Evolutionary conservation across 2,888 invertebrate genomes (phyloP).

Genomic region (Brachyptera risi): DNA sequence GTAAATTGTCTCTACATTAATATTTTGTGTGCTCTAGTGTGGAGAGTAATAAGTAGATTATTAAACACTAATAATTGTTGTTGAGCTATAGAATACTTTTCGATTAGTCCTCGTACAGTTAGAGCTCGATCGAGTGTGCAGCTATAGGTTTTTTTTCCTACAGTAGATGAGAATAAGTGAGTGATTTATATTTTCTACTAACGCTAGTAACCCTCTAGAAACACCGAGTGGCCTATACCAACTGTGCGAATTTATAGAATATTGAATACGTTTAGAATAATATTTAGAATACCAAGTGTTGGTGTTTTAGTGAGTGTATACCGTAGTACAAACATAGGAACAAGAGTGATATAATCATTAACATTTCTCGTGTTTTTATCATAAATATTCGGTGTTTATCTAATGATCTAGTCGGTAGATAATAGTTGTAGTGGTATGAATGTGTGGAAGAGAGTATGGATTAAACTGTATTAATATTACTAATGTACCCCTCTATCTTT

Average conservation of each 20-base stretch:
- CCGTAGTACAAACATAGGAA: too few relatives aligned
- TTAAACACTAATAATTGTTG: background rate
- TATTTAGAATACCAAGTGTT: slow-evolving; percentile 7
- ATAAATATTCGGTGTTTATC: slow-evolving; percentile 16
- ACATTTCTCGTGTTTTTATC: slow-evolving; percentile 12
- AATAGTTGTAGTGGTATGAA: background rate
- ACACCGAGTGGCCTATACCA: background rate
- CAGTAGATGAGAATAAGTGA: slow-evolving; percentile 3
- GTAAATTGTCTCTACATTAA: slow-evolving; percentile 28
- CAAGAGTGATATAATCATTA: too few relatives aligned
- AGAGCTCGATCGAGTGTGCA: too few relatives aligned
- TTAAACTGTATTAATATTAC: slow-evolving; percentile 20
- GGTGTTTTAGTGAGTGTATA: background rate
- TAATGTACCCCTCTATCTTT: slow-evolving; percentile 17
- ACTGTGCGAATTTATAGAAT: slow-evolving; percentile 7
- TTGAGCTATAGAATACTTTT: slow-evolving; percentile 1
- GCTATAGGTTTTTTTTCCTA: background rate
- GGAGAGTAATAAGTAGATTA: slow-evolving; percentile 24
- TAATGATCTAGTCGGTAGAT: slow-evolving; percentile 22
- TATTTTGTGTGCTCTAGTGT: slow-evolving; percentile 27
- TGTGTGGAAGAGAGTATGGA: slow-evolving; percentile 20
- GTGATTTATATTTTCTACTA: slow-evolving; percentile 17
- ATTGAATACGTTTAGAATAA: slow-evolving; percentile 1
- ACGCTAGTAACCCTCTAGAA: slow-evolving; percentile 3
- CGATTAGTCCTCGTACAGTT: slow-evolving; percentile 11